Evolutionary conservation across 2,888 invertebrate genomes (phyloP), one percentile per base, ranked within the genome.

Genomic region (Dione vanillae): DNA sequence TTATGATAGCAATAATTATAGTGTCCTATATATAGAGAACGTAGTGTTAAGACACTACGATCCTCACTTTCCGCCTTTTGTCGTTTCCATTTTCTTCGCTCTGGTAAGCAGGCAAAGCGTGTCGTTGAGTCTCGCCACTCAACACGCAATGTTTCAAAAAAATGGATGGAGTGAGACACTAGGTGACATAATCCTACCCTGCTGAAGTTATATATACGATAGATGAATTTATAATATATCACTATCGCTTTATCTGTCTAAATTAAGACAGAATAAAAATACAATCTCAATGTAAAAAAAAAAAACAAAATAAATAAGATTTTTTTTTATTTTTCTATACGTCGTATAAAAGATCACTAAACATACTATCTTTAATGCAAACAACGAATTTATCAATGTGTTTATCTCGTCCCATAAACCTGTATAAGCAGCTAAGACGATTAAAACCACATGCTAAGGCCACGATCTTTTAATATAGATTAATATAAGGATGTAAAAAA

Each of bases 381-480:
- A 58, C 65, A 58, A 35, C 56, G 41, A 62, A 61, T 62, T 62
- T 49, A 54, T 61, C 61, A 54, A 40, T 47, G 40, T 47, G 20
- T 67, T 43, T 70, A 65, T 65, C 67, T 14, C 11, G 64, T 54
- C 43, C 62, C 47, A 49, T 66, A 65, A 54, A 37, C 61, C 62
- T 49, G 54, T 65, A 65, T 61, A 72, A 65, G 58, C 68, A 65
- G 47, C 59, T 40, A 43, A 11, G 37, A 20, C 12, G 66, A 66
- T 70, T 64, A 65, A 69, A 35, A 16, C 49, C 49, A 64, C 37
- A 51, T 9, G 20, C 49, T 40, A 51, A 64, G 51, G 64, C 19
- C 64, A 64, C 40, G 40, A 19, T 40, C 12, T 3, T 9, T 10
- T 19, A 19, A 19, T 9, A 19, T 64, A 47, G 10, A 12, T 51